Conservation (phyloP, 2,888 invertebrate genomes). For the Cosmorhoe ocellata region DNA sequence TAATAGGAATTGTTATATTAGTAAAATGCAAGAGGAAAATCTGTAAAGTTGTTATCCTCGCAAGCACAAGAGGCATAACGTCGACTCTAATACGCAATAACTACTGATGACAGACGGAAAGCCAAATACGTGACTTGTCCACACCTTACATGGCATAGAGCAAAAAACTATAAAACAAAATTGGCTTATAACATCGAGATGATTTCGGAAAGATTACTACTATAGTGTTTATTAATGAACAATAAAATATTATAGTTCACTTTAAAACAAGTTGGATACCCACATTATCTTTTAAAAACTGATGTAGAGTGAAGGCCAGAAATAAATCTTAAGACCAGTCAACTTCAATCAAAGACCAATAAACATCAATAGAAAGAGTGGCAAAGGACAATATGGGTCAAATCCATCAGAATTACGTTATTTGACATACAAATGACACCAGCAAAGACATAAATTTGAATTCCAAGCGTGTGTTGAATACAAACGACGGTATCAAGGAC, state of each 20-base stretch:
- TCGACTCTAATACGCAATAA: slow-evolving; percentile 40
- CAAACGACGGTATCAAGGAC: slow-evolving; percentile 51
- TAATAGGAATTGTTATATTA: slow-evolving; percentile 16
- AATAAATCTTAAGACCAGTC: slow-evolving; percentile 30
- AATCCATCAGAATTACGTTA: slow-evolving; percentile 58
- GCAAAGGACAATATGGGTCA: slow-evolving; percentile 45
- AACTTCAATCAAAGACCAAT: slow-evolving; percentile 38
- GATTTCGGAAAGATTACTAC: slow-evolving; percentile 28
- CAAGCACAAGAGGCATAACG: slow-evolving; percentile 37
- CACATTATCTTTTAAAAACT: not conserved
- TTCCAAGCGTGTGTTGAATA: slow-evolving; percentile 48
- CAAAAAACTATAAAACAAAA: slow-evolving; percentile 47
- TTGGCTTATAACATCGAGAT: slow-evolving; percentile 16
- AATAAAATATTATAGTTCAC: not conserved
- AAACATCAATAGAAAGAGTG: slow-evolving; percentile 52
- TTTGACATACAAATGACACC: slow-evolving; percentile 47
- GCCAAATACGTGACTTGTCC: slow-evolving; percentile 68
- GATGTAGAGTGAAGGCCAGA: slow-evolving; percentile 3
- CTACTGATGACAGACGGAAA: slow-evolving; percentile 29
- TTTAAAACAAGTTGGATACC: not conserved
- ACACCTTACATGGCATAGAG: slow-evolving; percentile 47
- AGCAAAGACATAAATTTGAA: slow-evolving; percentile 41
- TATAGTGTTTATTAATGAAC: slow-evolving; percentile 1
- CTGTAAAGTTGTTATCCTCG: slow-evolving; percentile 48
- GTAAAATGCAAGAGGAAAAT: slow-evolving; percentile 45